These are phyloP conservation scores for Anabas testudineus DNA, from an alignment of 2,797 vertebrate species.

Conservation along the genomic window DNA sequence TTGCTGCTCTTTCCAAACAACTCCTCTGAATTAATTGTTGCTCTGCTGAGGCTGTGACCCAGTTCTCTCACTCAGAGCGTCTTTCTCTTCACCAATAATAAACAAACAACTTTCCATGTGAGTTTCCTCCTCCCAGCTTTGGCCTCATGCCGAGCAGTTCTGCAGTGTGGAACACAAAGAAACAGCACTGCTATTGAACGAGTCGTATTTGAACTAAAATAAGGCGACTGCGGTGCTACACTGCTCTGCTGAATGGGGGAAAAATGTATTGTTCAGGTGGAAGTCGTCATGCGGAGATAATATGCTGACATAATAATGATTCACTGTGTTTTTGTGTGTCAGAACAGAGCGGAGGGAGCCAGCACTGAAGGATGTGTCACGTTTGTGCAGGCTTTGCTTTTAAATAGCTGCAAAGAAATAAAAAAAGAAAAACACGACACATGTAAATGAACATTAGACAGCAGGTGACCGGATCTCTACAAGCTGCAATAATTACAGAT, in stretches of 20 bases:
- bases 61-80: slow-evolving; percentile 46
- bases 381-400: neutral
- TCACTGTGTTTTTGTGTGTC: slow-evolving; percentile 38
- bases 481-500: slow-evolving; percentile 5
- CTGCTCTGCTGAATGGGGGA: neutral
- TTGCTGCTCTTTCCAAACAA: slow-evolving; percentile 5
- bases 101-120: slow-evolving; percentile 22
- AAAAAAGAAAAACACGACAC: neutral
- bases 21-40: slow-evolving; percentile 18
- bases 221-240: slow-evolving; percentile 1
- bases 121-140: slow-evolving; percentile 1
- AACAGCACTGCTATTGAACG: slow-evolving; percentile 1
- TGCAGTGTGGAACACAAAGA: slow-evolving; percentile 12
- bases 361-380: neutral
- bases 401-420: slow-evolving; percentile 1
- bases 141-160: slow-evolving; percentile 27
- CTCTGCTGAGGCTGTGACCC: slow-evolving; percentile 38
- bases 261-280: slow-evolving; percentile 35
- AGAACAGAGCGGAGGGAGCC: slow-evolving; percentile 8
- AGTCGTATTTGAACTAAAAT: slow-evolving; percentile 10
- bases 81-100: slow-evolving; percentile 21
- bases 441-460: slow-evolving; percentile 4
- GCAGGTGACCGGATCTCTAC: neutral
- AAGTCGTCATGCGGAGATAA: slow-evolving; percentile 52
- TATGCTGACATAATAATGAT: slow-evolving; percentile 50